Conservation (phyloP, 2,797 vertebrate species). For the Eulemur mongoz region DNA sequence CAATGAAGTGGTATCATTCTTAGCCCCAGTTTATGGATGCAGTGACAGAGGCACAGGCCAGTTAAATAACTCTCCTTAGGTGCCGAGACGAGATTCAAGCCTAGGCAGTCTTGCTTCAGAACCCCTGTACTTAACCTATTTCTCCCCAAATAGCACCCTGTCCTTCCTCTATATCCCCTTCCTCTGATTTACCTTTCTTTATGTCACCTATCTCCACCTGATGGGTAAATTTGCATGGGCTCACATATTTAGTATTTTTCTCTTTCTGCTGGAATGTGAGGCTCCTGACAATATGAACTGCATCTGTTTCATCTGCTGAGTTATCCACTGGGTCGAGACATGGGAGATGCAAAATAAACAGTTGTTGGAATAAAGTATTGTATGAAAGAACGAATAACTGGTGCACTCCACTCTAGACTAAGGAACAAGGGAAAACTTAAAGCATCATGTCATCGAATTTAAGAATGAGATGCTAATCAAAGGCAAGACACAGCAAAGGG, state of each 20-base stretch:
- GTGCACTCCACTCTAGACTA: not conserved
- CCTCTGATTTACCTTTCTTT: not conserved
- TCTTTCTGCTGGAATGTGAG: not conserved
- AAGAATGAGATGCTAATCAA: not conserved
- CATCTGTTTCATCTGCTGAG: not conserved
- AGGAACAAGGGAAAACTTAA: not conserved
- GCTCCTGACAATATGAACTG: not conserved
- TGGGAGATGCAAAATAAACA: not conserved
- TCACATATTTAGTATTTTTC: not conserved
- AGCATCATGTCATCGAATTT: not conserved
- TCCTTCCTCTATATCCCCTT: not conserved
- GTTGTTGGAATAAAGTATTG: not conserved
- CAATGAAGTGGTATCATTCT: not conserved
- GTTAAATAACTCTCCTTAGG: not conserved
- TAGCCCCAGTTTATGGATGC: not conserved
- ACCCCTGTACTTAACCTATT: not conserved
- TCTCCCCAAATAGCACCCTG: not conserved
- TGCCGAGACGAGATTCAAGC: not conserved
- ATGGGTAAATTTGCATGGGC: not conserved
- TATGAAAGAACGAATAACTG: not conserved
- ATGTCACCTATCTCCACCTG: too few species aligned
- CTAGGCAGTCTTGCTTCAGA: too few species aligned
- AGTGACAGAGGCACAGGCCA: not conserved
- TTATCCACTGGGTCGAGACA: not conserved
- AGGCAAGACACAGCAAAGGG: not conserved